Conservation (phyloP, 1,140 invertebrate species). For the Scaptomyza graminum region DNA sequence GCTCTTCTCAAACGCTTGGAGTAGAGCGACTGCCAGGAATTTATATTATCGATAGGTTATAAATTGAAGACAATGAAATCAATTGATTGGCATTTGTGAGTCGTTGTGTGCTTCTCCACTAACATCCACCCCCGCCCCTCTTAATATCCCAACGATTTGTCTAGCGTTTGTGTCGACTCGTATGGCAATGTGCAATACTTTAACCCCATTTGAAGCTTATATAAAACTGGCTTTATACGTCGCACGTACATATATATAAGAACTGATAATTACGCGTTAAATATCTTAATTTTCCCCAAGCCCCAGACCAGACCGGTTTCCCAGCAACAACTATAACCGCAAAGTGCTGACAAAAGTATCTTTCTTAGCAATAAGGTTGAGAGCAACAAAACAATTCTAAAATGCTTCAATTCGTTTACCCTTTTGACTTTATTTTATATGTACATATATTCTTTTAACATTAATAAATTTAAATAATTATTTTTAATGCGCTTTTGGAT, state of each 20-base stretch:
- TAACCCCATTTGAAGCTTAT: constrained; percentile 67
- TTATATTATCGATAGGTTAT: constrained; percentile 81
- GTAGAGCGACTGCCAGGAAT: constrained; percentile 53
- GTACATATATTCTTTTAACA: neutral
- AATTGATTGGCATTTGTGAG: constrained; percentile 77
- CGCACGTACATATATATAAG: constrained; percentile 26
- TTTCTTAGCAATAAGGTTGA: neutral
- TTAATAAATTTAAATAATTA: too few species aligned
- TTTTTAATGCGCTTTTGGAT: constrained; percentile 22
- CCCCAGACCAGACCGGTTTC: constrained; percentile 58
- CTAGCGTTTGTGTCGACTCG: constrained; percentile 22
- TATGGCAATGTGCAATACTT: constrained; percentile 58
- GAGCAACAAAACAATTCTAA: constrained; percentile 7
- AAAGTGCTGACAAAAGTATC: constrained; percentile 6
- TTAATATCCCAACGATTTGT: constrained; percentile 30
- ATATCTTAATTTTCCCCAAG: constrained; percentile 69
- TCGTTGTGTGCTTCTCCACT: constrained; percentile 10
- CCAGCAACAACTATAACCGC: constrained; percentile 17
- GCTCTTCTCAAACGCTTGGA: constrained; percentile 41
- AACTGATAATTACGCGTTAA: constrained; percentile 70
- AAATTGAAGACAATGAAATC: constrained; percentile 82
- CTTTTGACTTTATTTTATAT: neutral
- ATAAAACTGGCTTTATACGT: constrained; percentile 43
- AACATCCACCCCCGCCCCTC: constrained; percentile 9
- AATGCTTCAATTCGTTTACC: neutral